phyloP scores from a whole-genome alignment of 2,113 vertebrate species.

The Craseonycteris thonglongyai region DNA sequence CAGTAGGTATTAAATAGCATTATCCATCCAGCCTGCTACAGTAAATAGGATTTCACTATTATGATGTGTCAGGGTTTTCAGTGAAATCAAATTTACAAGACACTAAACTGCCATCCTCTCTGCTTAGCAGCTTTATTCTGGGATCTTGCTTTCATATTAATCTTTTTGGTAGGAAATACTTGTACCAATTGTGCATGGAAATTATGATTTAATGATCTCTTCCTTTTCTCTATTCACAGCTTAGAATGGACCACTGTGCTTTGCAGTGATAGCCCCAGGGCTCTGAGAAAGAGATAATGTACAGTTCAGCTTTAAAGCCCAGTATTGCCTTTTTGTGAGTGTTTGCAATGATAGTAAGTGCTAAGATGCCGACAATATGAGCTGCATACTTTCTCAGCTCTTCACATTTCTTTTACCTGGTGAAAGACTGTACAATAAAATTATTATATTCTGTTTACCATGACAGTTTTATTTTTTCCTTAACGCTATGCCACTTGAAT shows the following conservation, averaged over 20 bases:
- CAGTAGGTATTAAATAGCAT: constrained; percentile 85
- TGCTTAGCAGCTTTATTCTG: constrained; percentile 84
- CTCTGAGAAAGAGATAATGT: constrained; percentile 63
- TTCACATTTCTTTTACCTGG: constrained; percentile 60
- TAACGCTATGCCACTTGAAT: constrained; percentile 34
- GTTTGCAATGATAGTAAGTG: constrained; percentile 42
- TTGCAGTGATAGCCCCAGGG: constrained; percentile 68
- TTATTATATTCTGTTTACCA: constrained; percentile 62
- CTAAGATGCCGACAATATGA: constrained; percentile 39
- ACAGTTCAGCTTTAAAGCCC: constrained; percentile 68
- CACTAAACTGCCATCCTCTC: constrained; percentile 80
- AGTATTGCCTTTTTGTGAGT: constrained; percentile 55
- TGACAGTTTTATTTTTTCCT: constrained; percentile 30
- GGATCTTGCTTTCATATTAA: constrained; percentile 80
- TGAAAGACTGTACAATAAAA: constrained; percentile 36
- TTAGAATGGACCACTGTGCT: constrained; percentile 72
- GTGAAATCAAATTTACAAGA: constrained; percentile 85
- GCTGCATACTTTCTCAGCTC: constrained; percentile 36
- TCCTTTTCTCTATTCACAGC: constrained; percentile 73
- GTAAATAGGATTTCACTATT: constrained; percentile 88
- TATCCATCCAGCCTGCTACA: constrained; percentile 82
- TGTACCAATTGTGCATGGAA: constrained; percentile 81
- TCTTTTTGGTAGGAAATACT: constrained; percentile 83
- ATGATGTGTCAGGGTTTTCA: constrained; percentile 87
- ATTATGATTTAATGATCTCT: constrained; percentile 86